Percentiles rank a stretch among this genome's conserved stretches.
These are phyloP conservation scores for Cryptus viduatorius DNA, from an alignment of 2,888 invertebrate species.

Conservation along the genomic window DNA sequence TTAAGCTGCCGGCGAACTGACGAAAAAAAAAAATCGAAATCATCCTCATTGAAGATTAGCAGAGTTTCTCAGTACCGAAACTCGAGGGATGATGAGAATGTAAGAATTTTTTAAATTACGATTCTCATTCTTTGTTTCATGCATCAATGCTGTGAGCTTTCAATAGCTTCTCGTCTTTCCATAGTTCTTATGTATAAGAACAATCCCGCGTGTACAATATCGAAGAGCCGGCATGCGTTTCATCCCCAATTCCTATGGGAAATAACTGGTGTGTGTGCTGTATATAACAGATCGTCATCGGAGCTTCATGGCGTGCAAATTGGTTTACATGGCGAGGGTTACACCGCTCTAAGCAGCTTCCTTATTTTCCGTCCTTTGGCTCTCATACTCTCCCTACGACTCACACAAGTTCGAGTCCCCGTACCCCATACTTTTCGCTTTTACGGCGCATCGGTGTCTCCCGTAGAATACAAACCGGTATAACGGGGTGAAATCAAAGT, in stretches of 20 bases:
- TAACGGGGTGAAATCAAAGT: constrained; percentile 20
- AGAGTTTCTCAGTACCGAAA: neutral
- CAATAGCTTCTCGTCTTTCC: constrained; percentile 74
- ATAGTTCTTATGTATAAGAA: constrained; percentile 73
- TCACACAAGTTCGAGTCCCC: neutral
- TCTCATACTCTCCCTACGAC: constrained; percentile 11
- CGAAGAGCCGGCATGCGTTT: constrained; percentile 36
- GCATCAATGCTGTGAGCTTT: constrained; percentile 36
- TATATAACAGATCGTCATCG: constrained; percentile 77
- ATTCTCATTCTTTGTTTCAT: constrained; percentile 54
- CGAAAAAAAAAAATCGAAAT: no score
- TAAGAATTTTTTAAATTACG: constrained; percentile 53
- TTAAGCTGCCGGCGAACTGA: no score
- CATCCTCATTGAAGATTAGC: neutral
- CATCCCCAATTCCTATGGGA: constrained; percentile 83
- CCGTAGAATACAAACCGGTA: constrained; percentile 34
- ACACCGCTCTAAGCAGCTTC: constrained; percentile 45
- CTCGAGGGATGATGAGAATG: neutral
- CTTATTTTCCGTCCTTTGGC: constrained; percentile 57
- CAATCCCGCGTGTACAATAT: constrained; percentile 61
- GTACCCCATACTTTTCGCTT: constrained; percentile 8
- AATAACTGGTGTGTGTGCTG: constrained; percentile 78
- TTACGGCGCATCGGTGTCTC: constrained; percentile 19
- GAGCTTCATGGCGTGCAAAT: constrained; percentile 83
- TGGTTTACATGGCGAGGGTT: constrained; percentile 81